Evolutionary conservation across 2,797 vertebrate genomes (phyloP).

Genomic region (Syngnathus rostellatus): DNA sequence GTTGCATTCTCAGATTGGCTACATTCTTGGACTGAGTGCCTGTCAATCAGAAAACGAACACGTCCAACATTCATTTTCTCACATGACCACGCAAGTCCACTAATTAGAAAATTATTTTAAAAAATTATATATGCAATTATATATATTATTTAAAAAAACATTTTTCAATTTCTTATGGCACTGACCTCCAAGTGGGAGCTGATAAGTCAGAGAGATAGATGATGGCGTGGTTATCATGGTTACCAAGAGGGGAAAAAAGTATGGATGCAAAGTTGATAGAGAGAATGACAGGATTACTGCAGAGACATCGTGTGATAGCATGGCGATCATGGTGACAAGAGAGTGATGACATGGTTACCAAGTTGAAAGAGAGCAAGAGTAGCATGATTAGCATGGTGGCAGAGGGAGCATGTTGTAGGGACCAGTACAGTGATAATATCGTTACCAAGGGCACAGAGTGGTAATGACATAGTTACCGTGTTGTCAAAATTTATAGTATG

Average conservation of each 20-base stretch:
- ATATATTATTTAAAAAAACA: neutral
- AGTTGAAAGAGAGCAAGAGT: neutral
- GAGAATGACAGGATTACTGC: neutral
- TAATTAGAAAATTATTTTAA: neutral
- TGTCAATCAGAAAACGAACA: neutral
- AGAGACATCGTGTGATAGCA: neutral
- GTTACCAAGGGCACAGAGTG: neutral
- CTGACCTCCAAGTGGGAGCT: neutral
- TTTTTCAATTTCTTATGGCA: neutral
- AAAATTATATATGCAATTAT: neutral
- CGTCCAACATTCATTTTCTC: neutral
- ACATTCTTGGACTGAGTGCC: neutral
- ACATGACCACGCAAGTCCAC: neutral
- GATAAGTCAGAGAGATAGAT: neutral
- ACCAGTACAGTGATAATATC: too few relatives aligned
- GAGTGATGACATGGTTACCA: neutral
- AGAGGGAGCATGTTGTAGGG: neutral
- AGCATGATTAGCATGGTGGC: neutral
- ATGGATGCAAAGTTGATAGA: too few relatives aligned
- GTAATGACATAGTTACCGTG: neutral
- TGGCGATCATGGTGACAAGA: neutral
- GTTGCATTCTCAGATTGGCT: neutral
- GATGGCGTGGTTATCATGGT: too few relatives aligned
- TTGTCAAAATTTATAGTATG: too few relatives aligned
- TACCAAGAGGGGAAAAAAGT: too few relatives aligned